These are phyloP conservation scores for Aradus depressus DNA, from an alignment of 2,888 invertebrate species.

Conservation along the genomic window DNA sequence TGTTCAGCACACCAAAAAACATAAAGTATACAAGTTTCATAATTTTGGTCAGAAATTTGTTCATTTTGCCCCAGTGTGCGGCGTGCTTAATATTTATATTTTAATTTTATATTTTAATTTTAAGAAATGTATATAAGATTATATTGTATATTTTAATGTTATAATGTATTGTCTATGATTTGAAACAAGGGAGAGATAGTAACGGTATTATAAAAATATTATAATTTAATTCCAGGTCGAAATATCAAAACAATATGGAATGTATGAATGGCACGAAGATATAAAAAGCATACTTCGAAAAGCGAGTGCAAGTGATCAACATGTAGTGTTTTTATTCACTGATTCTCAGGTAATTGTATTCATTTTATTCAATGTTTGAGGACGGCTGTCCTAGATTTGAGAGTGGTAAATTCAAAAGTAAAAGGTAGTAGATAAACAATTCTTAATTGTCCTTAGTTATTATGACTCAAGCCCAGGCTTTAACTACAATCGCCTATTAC, in stretches of 20 bases:
- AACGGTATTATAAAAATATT: not conserved
- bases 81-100: not conserved
- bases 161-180: slow-evolving; percentile 1
- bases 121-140: not conserved
- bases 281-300: slow-evolving; percentile 68
- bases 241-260: slow-evolving; percentile 75
- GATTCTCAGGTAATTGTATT: slow-evolving; percentile 61
- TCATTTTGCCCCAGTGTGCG: too few species aligned
- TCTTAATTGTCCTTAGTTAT: too few species aligned
- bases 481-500: too few species aligned
- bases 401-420: too few species aligned
- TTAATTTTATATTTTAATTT: not conserved
- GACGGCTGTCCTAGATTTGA: too few species aligned
- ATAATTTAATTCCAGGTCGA: slow-evolving; percentile 54
- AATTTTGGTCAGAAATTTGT: too few species aligned
- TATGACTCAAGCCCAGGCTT: too few species aligned
- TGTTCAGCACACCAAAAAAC: too few species aligned
- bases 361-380: too few species aligned
- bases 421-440: too few species aligned
- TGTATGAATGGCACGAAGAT: slow-evolving; percentile 83
- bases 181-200: not conserved
- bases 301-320: slow-evolving; percentile 70
- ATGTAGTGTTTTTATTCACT: slow-evolving; percentile 80
- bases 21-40: too few species aligned
- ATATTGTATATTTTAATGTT: not conserved